Base-by-base conservation (phyloP, 2,113 vertebrate species). In the Progne subis region DNA sequence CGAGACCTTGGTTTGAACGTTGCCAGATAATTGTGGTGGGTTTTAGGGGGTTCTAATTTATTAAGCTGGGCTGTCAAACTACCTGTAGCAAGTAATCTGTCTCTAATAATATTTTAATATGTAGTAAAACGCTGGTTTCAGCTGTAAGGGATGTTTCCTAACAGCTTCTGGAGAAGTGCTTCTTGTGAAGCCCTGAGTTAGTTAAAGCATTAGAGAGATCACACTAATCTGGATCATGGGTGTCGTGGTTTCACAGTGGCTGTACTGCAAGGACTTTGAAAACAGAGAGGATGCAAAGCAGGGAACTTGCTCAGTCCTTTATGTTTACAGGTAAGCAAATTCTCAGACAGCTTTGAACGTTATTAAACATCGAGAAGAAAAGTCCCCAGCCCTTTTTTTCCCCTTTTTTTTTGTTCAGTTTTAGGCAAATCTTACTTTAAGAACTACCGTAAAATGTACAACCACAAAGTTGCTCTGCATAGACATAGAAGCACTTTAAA, bases 161-260 rank as follows among this genome's bases (percentile, higher is more conserved):
- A 6, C 31, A 74, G 67, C 43, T 61, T 85, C 55, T 85, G 67
- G 20, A 31, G 69, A 31, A 31, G 26, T 47, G 90, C 20, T 50
- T 5, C 29, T 53, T 31, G 28, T 6, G 37, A 74, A 75, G 41
- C 88, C 8, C 8, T 43, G 29, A 56, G 49, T 70, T 34, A 74
- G 4, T 57, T 65, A 28, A 79, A 15, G 6, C 0, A 0, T 67
- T 26, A 10, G 14, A 76, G 72, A 28, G 11, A 26, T 25, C 1
- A 2, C 25, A 23, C 1, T 3, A 41, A 25, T 67, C 28, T 76
- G 69, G 49, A 46, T 72, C 16, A 4, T 18, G 32, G 11, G 20
- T 3, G 3, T 26, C 20, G 5, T 39, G 32, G 13, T 50, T 82
- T 88, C 29, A 11, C 32, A 49, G 49, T n/a, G 67, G 5, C 59